Evolutionary conservation across 1,140 invertebrate species (phyloP).

Genomic region (Pissodes strobi): DNA sequence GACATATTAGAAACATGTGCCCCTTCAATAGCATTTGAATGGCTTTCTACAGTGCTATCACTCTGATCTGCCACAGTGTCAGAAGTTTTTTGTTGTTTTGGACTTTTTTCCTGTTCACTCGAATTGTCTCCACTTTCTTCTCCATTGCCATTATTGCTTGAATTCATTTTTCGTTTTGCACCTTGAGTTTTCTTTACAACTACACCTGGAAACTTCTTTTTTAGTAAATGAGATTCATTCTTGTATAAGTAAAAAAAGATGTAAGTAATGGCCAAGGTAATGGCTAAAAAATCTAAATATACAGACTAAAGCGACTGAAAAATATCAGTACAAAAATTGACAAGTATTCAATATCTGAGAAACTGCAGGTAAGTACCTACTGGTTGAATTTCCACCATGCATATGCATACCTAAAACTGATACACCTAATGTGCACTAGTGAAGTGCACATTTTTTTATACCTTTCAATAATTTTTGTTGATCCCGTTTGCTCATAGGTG

Average conservation of each 20-base stretch:
- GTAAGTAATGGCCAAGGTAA: too few species aligned
- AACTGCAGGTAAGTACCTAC: too few species aligned
- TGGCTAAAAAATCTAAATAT: too few species aligned
- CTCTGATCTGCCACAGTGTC: slow-evolving; percentile 40
- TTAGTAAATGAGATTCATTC: slow-evolving; percentile 48
- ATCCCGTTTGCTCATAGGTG: slow-evolving; percentile 48
- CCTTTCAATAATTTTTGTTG: slow-evolving; percentile 63
- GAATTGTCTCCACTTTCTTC: slow-evolving; percentile 37
- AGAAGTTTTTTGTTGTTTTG: slow-evolving; percentile 30
- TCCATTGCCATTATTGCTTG: slow-evolving; percentile 59
- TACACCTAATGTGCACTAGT: not conserved
- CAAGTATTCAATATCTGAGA: too few species aligned
- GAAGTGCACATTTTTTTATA: too few species aligned
- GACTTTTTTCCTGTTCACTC: slow-evolving; percentile 33
- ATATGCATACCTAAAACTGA: not conserved
- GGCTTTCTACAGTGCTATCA: slow-evolving; percentile 10
- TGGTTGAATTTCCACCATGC: too few species aligned
- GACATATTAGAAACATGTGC: not conserved
- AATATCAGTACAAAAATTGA: too few species aligned
- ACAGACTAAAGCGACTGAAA: too few species aligned
- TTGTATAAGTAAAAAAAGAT: too few species aligned
- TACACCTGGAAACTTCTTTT: slow-evolving; percentile 52
- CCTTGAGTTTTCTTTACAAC: slow-evolving; percentile 61
- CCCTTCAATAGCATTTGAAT: slow-evolving; percentile 9
- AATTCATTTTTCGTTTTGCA: slow-evolving; percentile 67